Evolutionary conservation across 2,888 invertebrate genomes (phyloP).

Genomic region (Aporophyla lueneburgensis): DNA sequence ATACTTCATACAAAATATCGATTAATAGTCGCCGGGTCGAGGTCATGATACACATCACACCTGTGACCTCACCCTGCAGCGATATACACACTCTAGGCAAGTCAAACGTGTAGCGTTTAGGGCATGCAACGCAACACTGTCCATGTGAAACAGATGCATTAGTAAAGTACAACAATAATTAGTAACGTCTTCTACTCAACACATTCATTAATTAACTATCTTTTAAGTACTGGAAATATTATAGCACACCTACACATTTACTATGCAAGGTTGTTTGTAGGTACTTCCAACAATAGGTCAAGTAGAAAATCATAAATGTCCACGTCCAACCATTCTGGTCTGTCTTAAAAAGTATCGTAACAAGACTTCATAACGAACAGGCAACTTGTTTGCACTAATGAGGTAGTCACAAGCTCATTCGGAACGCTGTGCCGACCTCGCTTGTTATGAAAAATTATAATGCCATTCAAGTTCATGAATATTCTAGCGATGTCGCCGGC

Average conservation of each 20-base stretch:
- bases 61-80: slow-evolving; percentile 41
- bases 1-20: slow-evolving; percentile 41
- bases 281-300: slow-evolving; percentile 48
- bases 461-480: slow-evolving; percentile 41
- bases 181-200: slow-evolving; percentile 53
- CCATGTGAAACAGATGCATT: slow-evolving; percentile 56
- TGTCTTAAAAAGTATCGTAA: slow-evolving; percentile 23
- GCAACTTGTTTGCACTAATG: slow-evolving; percentile 33
- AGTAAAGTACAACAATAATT: slow-evolving; percentile 44
- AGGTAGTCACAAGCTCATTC: slow-evolving; percentile 26
- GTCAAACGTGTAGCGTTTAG: slow-evolving; percentile 42
- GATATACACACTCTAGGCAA: slow-evolving; percentile 31
- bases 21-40: slow-evolving; percentile 26
- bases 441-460: slow-evolving; percentile 15
- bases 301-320: slow-evolving; percentile 24
- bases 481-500: slow-evolving; percentile 42
- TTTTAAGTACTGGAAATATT: slow-evolving; percentile 36
- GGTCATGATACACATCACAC: slow-evolving; percentile 28
- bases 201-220: slow-evolving; percentile 52
- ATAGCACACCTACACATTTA: slow-evolving; percentile 61
- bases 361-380: slow-evolving; percentile 28
- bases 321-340: slow-evolving; percentile 20
- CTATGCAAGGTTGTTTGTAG: slow-evolving; percentile 45
- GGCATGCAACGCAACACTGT: slow-evolving; percentile 63
- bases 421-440: slow-evolving; percentile 18